Conservation (phyloP, 2,113 vertebrate species). For the Albula glossodonta region DNA sequence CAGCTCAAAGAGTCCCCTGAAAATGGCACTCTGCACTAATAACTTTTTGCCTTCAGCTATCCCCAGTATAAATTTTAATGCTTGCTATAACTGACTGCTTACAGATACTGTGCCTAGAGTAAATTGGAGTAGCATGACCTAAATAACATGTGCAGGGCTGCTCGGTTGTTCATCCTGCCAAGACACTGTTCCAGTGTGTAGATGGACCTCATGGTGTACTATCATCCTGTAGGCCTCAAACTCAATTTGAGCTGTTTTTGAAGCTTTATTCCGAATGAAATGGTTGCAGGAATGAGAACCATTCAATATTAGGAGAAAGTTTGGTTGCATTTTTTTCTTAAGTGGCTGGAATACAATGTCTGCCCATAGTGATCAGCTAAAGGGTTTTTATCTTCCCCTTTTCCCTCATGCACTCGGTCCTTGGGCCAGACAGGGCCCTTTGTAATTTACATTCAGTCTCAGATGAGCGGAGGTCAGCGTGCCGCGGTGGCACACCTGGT, state of each 20-base stretch:
- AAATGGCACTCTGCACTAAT: constrained; percentile 29
- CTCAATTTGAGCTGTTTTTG: too few species aligned
- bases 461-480: constrained; percentile 26
- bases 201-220: too few species aligned
- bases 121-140: neutral
- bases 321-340: too few species aligned
- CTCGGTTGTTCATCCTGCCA: neutral
- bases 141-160: neutral
- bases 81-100: constrained; percentile 24
- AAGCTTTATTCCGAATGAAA: too few species aligned
- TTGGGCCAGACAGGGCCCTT: neutral
- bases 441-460: neutral
- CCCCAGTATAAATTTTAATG: constrained; percentile 51
- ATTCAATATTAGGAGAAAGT: too few species aligned
- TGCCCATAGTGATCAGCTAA: too few species aligned
- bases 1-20: constrained; percentile 36
- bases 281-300: too few species aligned
- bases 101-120: constrained; percentile 3
- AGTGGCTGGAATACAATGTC: too few species aligned
- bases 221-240: too few species aligned
- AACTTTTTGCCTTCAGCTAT: constrained; percentile 42
- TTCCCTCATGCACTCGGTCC: too few species aligned
- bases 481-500: neutral
- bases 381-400: too few species aligned
- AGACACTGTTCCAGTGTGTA: too few species aligned